Evolutionary conservation across 2,888 invertebrate species (phyloP), one percentile per base, ranked within the genome.

Genomic region (Cerastis rubricosa): DNA sequence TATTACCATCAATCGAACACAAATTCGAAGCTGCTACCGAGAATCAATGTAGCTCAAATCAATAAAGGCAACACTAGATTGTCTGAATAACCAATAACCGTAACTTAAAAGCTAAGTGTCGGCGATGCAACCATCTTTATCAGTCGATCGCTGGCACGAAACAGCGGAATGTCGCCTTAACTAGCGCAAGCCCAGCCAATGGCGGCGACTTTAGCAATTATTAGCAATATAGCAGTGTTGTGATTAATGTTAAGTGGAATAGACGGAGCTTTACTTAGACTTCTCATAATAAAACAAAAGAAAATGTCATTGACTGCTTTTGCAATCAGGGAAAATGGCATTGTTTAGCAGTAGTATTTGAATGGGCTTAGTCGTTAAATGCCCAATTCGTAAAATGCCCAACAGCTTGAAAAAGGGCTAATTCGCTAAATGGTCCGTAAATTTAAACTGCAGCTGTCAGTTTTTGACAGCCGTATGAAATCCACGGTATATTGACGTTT

Each of bases 151-250:
- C 17, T 45, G 29, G 72, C 75, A 59, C 63, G 64, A 54, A 73
- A 68, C 54, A n/a, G 54, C 35, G 84, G 83, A 83, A 83, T 83
- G 83, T 61, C 12, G 83, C 73, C 70, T 71, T 73, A 83, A 84
- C 73, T 73, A 64, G 76, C 75, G 69, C 82, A 63, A 3, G 63
- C 83, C 59, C 8, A 6, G 12, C 70, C 74, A 74, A 78, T 74
- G 35, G 79, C 82, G 73, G 82, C 59, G 19, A 40, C 75, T 83
- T 83, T 79, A 57, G n/a, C 84, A 82, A 83, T 79, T 82, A 65
- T 65, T 49, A 1, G 45, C 76, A 29, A 75, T 71, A 22, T 22
- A 22, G 6, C 59, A 54, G 25, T 66, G 66, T 72, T 72, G 69
- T 75, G 74, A 83, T 83, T 75, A 79, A 63, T 59, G 4, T 43